These are phyloP conservation scores for Caenorhabditis sp. DNA, from an alignment of 2,888 invertebrate species.

Conservation along the genomic window DNA sequence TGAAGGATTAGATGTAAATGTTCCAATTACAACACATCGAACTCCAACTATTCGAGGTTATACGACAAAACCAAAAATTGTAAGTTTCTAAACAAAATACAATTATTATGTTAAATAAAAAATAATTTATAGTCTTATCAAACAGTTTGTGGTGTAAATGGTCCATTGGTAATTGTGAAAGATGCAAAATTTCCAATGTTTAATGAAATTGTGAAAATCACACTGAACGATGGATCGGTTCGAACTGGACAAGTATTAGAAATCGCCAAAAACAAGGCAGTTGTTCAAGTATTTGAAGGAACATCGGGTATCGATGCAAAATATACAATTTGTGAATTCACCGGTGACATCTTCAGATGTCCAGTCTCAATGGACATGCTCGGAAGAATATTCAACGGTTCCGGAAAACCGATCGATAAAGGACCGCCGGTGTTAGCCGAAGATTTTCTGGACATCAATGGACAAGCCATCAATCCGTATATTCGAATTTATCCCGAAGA, in stretches of 20 bases:
- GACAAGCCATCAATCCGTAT: conserved; percentile 98
- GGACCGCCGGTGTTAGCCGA: conserved; percentile 97
- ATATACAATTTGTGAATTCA: conserved; percentile 97
- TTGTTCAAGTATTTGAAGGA: conserved; percentile 96
- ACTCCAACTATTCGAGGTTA: conserved; percentile 80
- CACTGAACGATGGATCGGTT: conserved; percentile 89
- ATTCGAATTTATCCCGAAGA: conserved; percentile 99
- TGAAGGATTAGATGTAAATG: conserved; percentile 32
- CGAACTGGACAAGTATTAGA: conserved; percentile 94
- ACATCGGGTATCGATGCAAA: conserved; percentile 99
- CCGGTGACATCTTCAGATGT: conserved; percentile 94
- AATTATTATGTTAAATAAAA: neutral
- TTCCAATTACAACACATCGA: conserved; percentile 39
- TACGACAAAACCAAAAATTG: conserved; percentile 86
- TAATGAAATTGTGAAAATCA: conserved; percentile 95
- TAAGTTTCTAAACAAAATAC: neutral
- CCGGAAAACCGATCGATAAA: conserved; percentile 93
- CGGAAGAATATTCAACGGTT: conserved; percentile 97
- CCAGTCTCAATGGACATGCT: conserved; percentile 99
- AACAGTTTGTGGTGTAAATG: conserved; percentile 98
- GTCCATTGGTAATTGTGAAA: conserved; percentile 95
- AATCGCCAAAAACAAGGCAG: conserved; percentile 96
- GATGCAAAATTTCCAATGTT: conserved; percentile 99
- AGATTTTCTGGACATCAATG: conserved; percentile 96
- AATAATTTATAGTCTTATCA: conserved; percentile 79